Evolutionary conservation across 2,113 vertebrate species (phyloP).

Genomic region (Odobenus rosmarus): DNA sequence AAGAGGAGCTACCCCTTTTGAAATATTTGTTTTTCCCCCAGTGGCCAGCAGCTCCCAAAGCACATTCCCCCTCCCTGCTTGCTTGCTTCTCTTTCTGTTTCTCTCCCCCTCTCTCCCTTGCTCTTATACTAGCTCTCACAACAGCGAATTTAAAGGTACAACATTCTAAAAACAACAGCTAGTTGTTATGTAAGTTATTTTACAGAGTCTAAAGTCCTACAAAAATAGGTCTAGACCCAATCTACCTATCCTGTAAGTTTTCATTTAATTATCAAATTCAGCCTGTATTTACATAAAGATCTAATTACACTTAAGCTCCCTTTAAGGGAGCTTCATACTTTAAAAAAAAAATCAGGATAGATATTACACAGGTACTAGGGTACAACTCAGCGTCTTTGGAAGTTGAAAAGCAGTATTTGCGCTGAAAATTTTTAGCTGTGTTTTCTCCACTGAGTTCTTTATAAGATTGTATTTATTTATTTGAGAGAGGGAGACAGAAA

Average conservation of each 20-base stretch:
- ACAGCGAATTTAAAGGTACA: background rate
- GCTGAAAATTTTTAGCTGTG: background rate
- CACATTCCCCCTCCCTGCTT: background rate
- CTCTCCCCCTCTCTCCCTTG: background rate
- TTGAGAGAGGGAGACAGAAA: no score
- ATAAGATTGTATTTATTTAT: no score
- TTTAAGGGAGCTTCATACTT: background rate
- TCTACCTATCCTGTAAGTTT: background rate
- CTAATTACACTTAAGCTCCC: background rate
- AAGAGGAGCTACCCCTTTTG: background rate
- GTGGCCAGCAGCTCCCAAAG: background rate
- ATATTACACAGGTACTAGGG: background rate
- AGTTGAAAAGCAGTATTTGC: background rate
- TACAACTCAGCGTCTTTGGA: background rate
- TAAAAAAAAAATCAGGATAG: background rate
- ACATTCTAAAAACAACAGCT: background rate
- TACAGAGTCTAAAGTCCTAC: background rate
- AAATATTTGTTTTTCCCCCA: background rate
- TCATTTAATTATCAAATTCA: conserved; percentile 26
- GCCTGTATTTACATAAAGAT: background rate
- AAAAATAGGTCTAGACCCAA: background rate
- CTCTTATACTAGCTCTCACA: background rate
- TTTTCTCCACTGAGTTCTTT: background rate
- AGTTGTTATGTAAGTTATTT: background rate
- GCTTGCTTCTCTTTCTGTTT: background rate